Conservation (phyloP, 30 jellyfish, hydroid and myxozoan genomes). For the Hydra vulgaris region DNA sequence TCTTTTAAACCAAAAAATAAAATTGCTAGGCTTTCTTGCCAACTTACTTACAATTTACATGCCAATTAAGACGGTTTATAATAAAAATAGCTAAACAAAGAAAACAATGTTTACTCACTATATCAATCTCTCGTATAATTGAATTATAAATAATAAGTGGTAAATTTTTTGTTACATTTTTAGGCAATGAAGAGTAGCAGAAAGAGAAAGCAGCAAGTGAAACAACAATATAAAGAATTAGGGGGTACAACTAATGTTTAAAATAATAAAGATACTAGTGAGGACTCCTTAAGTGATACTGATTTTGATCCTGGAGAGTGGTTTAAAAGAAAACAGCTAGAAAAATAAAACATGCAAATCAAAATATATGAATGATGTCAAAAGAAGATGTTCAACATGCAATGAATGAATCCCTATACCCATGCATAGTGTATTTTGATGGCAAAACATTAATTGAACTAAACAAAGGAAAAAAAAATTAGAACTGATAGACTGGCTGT, state of each 20-base stretch:
- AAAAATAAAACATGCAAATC: not conserved
- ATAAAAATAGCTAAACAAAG: not conserved
- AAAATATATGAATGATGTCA: not conserved
- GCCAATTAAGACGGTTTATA: not conserved
- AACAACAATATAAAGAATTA: not conserved
- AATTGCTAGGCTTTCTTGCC: not conserved
- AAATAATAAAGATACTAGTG: not conserved
- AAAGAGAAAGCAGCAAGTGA: not conserved
- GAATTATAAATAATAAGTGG: not conserved
- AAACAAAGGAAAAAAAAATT: not conserved
- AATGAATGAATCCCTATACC: not conserved
- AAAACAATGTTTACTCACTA: not conserved
- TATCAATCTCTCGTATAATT: not conserved
- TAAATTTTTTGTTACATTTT: too few relatives aligned
- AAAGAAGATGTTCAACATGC: too few relatives aligned
- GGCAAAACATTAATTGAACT: not conserved
- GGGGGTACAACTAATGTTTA: not conserved
- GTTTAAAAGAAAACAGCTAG: not conserved
- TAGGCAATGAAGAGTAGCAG: not conserved
- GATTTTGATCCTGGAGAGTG: not conserved
- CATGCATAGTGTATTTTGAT: not conserved
- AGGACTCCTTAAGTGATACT: not conserved
- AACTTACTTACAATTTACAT: not conserved
- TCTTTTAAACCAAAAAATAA: not conserved
- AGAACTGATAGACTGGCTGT: not conserved